Conservation (phyloP, 2,113 vertebrate species). For the Hylia prasina region DNA sequence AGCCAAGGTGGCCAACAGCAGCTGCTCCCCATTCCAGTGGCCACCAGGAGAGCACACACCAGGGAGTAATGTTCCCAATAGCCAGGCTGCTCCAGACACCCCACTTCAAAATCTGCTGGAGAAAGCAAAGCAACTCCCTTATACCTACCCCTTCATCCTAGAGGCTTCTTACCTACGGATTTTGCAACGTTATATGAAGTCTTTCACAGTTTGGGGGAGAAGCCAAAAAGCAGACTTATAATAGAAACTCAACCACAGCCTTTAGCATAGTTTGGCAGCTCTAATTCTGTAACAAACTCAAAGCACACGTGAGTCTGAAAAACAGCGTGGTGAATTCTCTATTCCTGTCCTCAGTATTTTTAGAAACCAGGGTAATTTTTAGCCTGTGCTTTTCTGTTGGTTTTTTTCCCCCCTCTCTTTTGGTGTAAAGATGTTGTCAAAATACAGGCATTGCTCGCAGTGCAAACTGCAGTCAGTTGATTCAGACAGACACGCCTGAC, state of each 20-base stretch:
- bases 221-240: not conserved
- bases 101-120: not conserved
- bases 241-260: not conserved
- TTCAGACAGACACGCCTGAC: not conserved
- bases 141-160: not conserved
- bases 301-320: conserved; percentile 2
- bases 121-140: not conserved
- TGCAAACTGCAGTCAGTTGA: not conserved
- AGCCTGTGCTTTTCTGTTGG: not conserved
- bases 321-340: not conserved
- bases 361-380: not conserved
- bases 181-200: not conserved
- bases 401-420: not conserved
- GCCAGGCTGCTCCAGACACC: not conserved
- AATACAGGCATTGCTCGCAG: not conserved
- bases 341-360: conserved; percentile 31
- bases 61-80: rapidly evolving
- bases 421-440: not conserved
- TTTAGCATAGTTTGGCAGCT: not conserved
- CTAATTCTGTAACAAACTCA: not conserved
- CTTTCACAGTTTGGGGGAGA: not conserved
- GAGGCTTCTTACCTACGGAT: not conserved
- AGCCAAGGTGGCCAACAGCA: not conserved
- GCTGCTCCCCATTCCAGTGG: rapidly evolving
- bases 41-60: not conserved